Evolutionary conservation across 2,797 vertebrate species (phyloP).

Genomic region (Borostomias antarcticus): DNA sequence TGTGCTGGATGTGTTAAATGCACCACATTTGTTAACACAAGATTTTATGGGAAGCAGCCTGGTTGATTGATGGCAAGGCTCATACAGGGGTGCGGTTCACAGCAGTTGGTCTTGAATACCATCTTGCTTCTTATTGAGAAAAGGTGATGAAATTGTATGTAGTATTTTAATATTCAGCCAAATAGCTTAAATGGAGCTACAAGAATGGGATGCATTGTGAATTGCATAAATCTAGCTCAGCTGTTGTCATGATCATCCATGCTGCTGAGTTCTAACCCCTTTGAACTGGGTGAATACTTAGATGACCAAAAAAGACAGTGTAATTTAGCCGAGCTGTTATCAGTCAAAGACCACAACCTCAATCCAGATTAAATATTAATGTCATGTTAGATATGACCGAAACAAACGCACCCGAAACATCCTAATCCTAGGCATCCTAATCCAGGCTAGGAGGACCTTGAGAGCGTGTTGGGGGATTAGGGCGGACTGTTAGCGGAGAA

Average conservation of each 20-base stretch:
- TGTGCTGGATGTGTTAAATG: constrained; percentile 52
- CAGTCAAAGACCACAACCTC: constrained; percentile 9
- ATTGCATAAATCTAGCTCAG: neutral
- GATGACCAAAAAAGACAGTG: constrained; percentile 9
- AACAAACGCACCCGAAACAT: neutral
- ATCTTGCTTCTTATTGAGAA: neutral
- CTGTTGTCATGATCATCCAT: neutral
- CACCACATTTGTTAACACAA: constrained; percentile 44
- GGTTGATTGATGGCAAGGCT: constrained; percentile 59
- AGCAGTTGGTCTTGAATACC: constrained; percentile 24
- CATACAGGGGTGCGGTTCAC: constrained; percentile 39
- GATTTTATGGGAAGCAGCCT: constrained; percentile 38
- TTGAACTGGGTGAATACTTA: too few species aligned
- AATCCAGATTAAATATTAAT: neutral
- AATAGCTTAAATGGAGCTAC: too few species aligned
- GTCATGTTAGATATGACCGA: constrained; percentile 22
- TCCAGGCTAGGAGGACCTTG: constrained; percentile 23
- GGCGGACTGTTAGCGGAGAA: constrained; percentile 27
- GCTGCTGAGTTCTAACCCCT: neutral
- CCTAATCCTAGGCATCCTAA: constrained; percentile 11
- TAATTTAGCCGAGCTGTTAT: neutral
- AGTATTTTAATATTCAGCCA: too few species aligned
- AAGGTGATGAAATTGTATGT: too few species aligned
- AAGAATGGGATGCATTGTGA: too few species aligned
- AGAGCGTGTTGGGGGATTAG: constrained; percentile 41